Evolutionary conservation across 2,113 vertebrate species (phyloP).

Genomic region (Amblyornis subalaris): DNA sequence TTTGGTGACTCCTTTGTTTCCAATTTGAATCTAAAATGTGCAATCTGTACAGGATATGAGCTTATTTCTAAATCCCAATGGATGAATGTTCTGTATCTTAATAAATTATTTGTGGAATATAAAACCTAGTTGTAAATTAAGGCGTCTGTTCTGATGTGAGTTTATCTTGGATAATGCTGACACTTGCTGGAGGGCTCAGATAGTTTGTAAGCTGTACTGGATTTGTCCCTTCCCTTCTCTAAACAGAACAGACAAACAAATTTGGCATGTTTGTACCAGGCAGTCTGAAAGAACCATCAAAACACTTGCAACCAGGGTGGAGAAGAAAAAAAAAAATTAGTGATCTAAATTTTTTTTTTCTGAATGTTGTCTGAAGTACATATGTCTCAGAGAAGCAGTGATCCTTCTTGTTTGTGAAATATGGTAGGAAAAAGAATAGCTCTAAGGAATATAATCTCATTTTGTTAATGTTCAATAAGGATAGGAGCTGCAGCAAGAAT

Average conservation of each 20-base stretch:
- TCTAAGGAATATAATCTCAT: neutral
- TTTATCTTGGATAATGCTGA: constrained; percentile 51
- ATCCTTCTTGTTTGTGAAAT: neutral
- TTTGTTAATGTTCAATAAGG: neutral
- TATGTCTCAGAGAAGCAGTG: neutral
- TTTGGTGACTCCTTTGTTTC: constrained; percentile 51
- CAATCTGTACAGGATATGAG: constrained; percentile 35
- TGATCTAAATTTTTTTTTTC: neutral
- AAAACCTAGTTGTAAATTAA: constrained; percentile 41
- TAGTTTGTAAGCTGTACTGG: neutral
- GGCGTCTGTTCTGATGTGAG: neutral
- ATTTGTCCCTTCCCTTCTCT: neutral
- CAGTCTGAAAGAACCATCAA: neutral
- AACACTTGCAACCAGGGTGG: fast-evolving
- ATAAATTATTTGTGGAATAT: constrained; percentile 64
- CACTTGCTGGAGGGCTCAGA: constrained; percentile 51
- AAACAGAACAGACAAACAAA: neutral
- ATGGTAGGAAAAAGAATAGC: neutral
- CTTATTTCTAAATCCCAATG: constrained; percentile 36
- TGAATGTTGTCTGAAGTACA: neutral
- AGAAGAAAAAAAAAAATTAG: neutral
- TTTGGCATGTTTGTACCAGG: neutral
- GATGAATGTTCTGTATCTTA: constrained; percentile 55
- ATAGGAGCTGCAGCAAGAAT: neutral
- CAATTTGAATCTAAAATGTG: constrained; percentile 32